Base-by-base conservation (phyloP, 92 coral and sea anemone species). In the Paragorgia papillata region DNA sequence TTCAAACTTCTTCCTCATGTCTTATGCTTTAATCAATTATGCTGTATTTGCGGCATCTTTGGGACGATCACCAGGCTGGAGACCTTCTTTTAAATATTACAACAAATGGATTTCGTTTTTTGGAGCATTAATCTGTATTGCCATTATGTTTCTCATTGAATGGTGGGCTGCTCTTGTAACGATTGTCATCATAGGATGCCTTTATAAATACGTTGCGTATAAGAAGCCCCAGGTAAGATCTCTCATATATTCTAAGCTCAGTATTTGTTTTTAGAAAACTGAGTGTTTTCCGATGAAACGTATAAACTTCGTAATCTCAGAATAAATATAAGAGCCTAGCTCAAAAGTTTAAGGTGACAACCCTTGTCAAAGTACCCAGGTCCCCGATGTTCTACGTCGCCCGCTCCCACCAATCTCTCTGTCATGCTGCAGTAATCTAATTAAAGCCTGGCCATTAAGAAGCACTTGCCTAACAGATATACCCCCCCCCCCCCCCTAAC, bases 91-190 rank as follows among this genome's bases (percentile, higher is more conserved):
- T 79, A 95, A 83, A 83, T 95, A 91, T 87, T 95, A 91, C 87
- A 95, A 95, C 79, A 95, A 91, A 91, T 95, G 99, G 99, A 95
- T 89, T 86, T 95, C 99, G 56, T 80, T 95, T 57, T 73, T 86
- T 27, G 99, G 99, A 67, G 99, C 99, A 32, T 32, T 95, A 88
- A 67, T 95, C 83, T 95, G 99, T 81, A 83, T 95, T 24, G 99
- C 90, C 21, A 95, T 95, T 48, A 95, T 95, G 99, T 95, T 95
- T 87, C 95, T 95, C 25, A 95, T 95, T 76, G 92, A 95, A 82
- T 95, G 99, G 99, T 95, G 97, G 97, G 99, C 99, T 24, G 99
- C 99, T 46, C 79, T 95, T 46, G 85, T 95, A 26, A 91, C 99
- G 28, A 95, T 95, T 21, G 90, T 87, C 34, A 91, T 89, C 76